Evolutionary conservation across 1,140 invertebrate genomes (phyloP), one percentile per base, ranked within the genome.

Genomic region (Pseudomyrmex flavicornis): DNA sequence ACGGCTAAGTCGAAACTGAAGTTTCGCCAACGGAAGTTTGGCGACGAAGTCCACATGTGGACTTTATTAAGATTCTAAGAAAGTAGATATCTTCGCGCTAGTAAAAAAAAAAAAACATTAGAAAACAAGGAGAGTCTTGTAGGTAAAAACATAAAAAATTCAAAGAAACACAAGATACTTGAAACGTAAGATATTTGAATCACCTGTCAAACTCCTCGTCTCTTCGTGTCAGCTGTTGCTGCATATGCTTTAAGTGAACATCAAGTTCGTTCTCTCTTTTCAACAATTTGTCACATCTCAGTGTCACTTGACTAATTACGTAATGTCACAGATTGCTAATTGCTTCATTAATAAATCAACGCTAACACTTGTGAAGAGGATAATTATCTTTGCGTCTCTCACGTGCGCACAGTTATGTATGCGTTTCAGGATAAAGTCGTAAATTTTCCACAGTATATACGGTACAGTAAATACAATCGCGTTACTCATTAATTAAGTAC

Each of bases 1-100:
- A 75, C 70, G 85, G 75, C 62, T 82, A 88, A 85, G 83, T 88
- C 85, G 87, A 65, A 69, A 70, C 44, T 79, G 26, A 70, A 70
- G 66, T 59, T 59, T 20, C 44, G 12, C 59, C 35, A 48, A 20
- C 65, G 44, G 76, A 79, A 79, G 52, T 79, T 70, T 44, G 65
- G 48, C 75, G 54, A 44, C 15, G 7, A 17, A 48, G 44, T 50
- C 76, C 59, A 35, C 44, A n/a, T 77, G n/a, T 4, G 26, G 3
- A 17, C 44, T 13, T 10, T 3, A 17, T 10, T 3, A 17, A 12
- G 62, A 2, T 68, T 56, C 9, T 12, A 15, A 69, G 35, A 59
- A 2, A 20, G 2, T 5, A 46, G 4, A 35, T 56, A 12, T 44
- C 15, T 9, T 54, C 26, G 15, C 10, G 13, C n/a, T 35, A 26